Conservation (phyloP, 2,113 vertebrate genomes). For the Cynocephalus volans region DNA sequence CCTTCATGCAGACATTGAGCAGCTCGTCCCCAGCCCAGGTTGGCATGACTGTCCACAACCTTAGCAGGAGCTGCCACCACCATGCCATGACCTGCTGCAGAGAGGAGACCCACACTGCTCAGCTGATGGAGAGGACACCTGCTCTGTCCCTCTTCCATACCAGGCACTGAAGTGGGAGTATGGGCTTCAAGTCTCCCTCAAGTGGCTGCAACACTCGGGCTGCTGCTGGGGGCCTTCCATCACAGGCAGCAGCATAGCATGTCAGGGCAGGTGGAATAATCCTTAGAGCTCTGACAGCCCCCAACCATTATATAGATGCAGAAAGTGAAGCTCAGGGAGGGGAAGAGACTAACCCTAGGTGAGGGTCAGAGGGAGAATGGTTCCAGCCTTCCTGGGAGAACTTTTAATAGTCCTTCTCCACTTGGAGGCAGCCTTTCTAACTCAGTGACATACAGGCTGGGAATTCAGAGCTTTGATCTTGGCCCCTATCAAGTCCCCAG, state of each 20-base stretch:
- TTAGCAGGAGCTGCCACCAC: constrained; percentile 76
- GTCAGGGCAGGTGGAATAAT: background rate
- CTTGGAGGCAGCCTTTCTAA: background rate
- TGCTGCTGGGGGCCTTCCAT: background rate
- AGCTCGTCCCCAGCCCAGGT: constrained; percentile 76
- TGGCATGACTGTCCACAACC: constrained; percentile 61
- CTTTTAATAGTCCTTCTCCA: background rate
- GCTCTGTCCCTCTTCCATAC: accelerated
- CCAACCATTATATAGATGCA: background rate
- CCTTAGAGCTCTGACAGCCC: background rate
- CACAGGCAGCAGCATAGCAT: background rate
- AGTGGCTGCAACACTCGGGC: background rate
- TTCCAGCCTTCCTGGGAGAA: background rate
- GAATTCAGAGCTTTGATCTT: background rate
- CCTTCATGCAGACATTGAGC: constrained; percentile 93
- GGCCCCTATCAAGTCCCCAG: background rate
- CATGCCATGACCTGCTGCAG: constrained; percentile 69
- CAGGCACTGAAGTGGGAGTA: background rate
- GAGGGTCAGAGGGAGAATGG: too few species aligned
- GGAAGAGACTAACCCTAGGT: background rate
- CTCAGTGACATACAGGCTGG: background rate
- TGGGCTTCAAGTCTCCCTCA: background rate
- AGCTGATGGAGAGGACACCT: too few species aligned
- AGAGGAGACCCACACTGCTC: background rate
- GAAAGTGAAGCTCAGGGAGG: background rate